Conservation (phyloP, 2,113 vertebrate genomes). For the Dasyprocta punctata region DNA sequence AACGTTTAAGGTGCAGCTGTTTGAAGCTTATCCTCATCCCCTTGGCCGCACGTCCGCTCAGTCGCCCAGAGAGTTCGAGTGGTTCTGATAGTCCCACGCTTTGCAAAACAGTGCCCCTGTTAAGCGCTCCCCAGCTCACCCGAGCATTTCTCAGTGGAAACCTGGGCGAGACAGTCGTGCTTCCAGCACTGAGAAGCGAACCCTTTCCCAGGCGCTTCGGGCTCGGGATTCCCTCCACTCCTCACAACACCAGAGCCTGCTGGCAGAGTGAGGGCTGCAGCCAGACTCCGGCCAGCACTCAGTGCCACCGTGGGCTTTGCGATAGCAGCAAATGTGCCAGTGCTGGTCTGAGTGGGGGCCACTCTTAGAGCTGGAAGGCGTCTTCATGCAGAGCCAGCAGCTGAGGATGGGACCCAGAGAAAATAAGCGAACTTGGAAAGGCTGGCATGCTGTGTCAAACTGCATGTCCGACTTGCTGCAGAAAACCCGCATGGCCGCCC, state of each 20-base stretch:
- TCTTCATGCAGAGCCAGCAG: background rate
- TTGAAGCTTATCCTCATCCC: background rate
- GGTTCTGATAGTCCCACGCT: background rate
- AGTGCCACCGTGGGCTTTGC: background rate
- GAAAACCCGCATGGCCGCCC: background rate
- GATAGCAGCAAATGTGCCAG: background rate
- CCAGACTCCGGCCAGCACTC: background rate
- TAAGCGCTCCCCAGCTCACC: background rate
- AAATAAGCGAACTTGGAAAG: constrained; percentile 46
- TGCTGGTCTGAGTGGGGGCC: constrained; percentile 39
- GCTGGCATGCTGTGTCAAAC: constrained; percentile 7
- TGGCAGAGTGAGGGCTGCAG: background rate
- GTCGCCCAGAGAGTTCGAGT: background rate
- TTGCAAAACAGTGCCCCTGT: background rate
- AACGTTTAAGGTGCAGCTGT: background rate
- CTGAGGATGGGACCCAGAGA: constrained; percentile 46
- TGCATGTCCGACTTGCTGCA: constrained; percentile 37
- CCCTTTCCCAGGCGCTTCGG: background rate
- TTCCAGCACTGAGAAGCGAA: background rate
- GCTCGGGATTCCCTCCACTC: background rate
- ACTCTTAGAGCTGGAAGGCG: background rate
- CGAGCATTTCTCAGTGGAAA: background rate
- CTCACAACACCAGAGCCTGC: background rate
- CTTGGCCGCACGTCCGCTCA: no score
- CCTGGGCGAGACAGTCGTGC: background rate